A percentile compares a stretch with the other conserved stretches of the same genome.
phyloP scores from a whole-genome alignment of 2,797 vertebrate species.

The Antennarius maculatus region DNA sequence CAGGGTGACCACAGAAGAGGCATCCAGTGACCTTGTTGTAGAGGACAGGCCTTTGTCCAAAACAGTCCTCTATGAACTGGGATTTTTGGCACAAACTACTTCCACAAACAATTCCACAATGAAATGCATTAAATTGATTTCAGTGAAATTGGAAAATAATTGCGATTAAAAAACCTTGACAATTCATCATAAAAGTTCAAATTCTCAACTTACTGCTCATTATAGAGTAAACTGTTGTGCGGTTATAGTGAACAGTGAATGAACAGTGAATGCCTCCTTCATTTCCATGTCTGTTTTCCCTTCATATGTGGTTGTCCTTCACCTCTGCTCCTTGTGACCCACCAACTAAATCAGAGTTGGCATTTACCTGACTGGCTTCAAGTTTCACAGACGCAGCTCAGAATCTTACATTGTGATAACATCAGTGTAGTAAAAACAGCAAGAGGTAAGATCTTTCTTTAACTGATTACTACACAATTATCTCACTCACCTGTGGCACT shows the following conservation, averaged over 20 bases:
- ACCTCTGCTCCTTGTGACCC: not conserved
- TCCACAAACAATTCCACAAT: not conserved
- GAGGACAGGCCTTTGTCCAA: not conserved
- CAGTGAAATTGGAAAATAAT: not conserved
- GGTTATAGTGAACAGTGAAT: not conserved
- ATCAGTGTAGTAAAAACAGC: conserved; percentile 43
- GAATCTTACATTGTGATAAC: conserved; percentile 6
- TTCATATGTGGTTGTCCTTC: not conserved
- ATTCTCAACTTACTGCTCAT: not conserved
- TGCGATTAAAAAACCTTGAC: not conserved
- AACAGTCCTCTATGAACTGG: not conserved
- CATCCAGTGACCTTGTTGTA: too few relatives aligned
- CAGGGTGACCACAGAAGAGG: not conserved
- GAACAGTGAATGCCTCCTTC: not conserved
- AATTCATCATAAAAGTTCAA: not conserved
- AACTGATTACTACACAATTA: conserved; percentile 56
- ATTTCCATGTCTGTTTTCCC: not conserved
- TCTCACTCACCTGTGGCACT: conserved; percentile 56
- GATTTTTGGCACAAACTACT: too few relatives aligned
- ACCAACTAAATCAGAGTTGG: not conserved
- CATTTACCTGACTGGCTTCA: not conserved
- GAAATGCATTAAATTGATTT: not conserved
- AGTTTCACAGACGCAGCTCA: conserved; percentile 7
- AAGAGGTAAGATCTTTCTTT: conserved; percentile 42
- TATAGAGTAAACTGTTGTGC: not conserved